Percentiles rank a stretch among this genome's conserved stretches.
Evolutionary conservation across 2,113 vertebrate species (phyloP).

Genomic region (Nerophis ophidion): DNA sequence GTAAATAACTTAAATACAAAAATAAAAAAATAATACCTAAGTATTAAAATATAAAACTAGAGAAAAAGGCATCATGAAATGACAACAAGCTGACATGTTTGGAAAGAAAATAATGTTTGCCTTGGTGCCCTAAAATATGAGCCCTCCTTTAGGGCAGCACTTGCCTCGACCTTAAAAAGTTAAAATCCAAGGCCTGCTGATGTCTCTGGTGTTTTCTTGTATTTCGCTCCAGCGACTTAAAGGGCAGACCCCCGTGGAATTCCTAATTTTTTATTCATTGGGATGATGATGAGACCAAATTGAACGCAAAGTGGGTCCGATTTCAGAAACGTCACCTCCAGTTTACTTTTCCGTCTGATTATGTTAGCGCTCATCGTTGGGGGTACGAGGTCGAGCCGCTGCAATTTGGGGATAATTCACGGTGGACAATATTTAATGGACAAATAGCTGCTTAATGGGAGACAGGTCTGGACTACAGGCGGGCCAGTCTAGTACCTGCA

Average conservation of each 20-base stretch:
- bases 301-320: constrained; percentile 9
- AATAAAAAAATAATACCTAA: too few relatives aligned
- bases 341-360: constrained; percentile 6
- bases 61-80: too few relatives aligned
- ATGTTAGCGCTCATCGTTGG: neutral
- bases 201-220: neutral
- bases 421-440: neutral
- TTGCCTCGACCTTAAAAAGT: too few relatives aligned
- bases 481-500: too few relatives aligned
- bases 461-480: too few relatives aligned
- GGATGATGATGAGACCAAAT: constrained; percentile 12
- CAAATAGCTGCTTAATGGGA: too few relatives aligned
- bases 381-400: neutral
- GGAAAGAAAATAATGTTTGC: too few relatives aligned
- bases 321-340: constrained; percentile 6
- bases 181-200: neutral
- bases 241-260: neutral
- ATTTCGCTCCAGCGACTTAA: constrained; percentile 1
- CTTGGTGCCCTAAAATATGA: too few relatives aligned
- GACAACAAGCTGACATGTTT: too few relatives aligned
- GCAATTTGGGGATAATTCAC: neutral
- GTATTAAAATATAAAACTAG: too few relatives aligned
- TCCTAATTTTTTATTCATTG: constrained; percentile 7
- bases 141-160: too few relatives aligned
- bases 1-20: too few relatives aligned